Evolutionary conservation across 1,140 invertebrate species (phyloP).

Genomic region (Solenopsis fugax): DNA sequence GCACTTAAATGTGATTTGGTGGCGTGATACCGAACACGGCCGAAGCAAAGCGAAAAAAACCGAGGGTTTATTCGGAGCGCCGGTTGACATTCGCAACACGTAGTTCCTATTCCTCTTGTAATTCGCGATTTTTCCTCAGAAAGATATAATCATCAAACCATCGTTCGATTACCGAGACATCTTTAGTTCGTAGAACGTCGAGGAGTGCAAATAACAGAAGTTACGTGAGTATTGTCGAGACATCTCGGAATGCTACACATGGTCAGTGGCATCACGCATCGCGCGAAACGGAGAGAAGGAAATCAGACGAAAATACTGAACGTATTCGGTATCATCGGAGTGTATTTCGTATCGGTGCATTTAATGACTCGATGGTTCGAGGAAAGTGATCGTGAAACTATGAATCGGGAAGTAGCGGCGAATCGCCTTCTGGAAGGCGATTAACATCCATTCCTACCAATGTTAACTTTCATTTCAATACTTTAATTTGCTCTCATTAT

Average conservation of each 20-base stretch:
- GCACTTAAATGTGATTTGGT: background rate
- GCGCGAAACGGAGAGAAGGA: background rate
- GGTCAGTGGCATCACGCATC: background rate
- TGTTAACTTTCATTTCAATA: no score
- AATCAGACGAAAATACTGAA: no score
- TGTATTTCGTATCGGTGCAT: no score
- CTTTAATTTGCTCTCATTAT: no score
- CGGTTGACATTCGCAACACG: background rate
- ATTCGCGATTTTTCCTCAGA: background rate
- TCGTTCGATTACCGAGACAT: background rate
- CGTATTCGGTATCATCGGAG: no score
- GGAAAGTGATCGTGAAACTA: no score
- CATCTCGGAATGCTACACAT: background rate
- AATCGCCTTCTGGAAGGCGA: no score
- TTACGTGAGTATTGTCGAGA: background rate
- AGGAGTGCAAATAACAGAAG: background rate
- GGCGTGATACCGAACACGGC: background rate
- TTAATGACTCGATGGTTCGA: no score
- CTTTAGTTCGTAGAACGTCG: background rate
- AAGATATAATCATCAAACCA: background rate
- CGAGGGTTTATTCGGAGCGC: background rate
- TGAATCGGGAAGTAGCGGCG: no score
- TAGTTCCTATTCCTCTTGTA: no score
- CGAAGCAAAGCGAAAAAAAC: background rate
- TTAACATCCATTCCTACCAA: no score